These are phyloP conservation scores for Zaprionus africanus DNA, from an alignment of 1,140 invertebrate genomes.

Conservation along the genomic window DNA sequence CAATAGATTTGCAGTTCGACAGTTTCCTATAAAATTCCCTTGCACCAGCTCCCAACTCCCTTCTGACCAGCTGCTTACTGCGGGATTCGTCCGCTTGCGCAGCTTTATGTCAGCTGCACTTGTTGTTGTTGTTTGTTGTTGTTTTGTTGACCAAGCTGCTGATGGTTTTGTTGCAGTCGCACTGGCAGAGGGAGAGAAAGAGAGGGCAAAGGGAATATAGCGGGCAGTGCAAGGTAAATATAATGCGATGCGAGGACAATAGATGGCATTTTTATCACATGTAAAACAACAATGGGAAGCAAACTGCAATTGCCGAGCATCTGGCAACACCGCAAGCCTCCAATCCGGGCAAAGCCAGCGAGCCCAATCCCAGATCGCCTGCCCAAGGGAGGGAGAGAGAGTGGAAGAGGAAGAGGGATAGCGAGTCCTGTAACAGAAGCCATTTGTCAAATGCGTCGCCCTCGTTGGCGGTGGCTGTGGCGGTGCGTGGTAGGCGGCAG, in stretches of 20 bases:
- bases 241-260: slow-evolving; percentile 63
- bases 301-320: slow-evolving; percentile 52
- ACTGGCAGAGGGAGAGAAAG: not conserved
- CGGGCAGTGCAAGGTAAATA: slow-evolving; percentile 63
- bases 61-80: slow-evolving; percentile 6
- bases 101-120: slow-evolving; percentile 39
- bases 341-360: slow-evolving; percentile 52
- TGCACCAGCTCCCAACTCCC: not conserved
- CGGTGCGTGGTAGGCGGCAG: not conserved
- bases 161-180: slow-evolving; percentile 36
- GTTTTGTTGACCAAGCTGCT: slow-evolving; percentile 20
- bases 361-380: slow-evolving; percentile 50
- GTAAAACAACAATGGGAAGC: slow-evolving; percentile 58
- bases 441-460: slow-evolving; percentile 78
- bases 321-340: slow-evolving; percentile 50
- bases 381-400: not conserved
- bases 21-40: not conserved
- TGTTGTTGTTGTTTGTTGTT: slow-evolving; percentile 29
- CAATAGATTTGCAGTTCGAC: slow-evolving; percentile 1
- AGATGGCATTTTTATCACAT: slow-evolving; percentile 80
- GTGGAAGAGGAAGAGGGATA: not conserved
- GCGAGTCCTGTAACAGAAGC: slow-evolving; percentile 66
- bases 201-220: not conserved
- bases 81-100: slow-evolving; percentile 4
- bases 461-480: slow-evolving; percentile 30